Percentiles rank a stretch among this genome's conserved stretches.
phyloP scores from a whole-genome alignment of 2,888 invertebrate species.

The Sphaerophoria rueppellii region DNA sequence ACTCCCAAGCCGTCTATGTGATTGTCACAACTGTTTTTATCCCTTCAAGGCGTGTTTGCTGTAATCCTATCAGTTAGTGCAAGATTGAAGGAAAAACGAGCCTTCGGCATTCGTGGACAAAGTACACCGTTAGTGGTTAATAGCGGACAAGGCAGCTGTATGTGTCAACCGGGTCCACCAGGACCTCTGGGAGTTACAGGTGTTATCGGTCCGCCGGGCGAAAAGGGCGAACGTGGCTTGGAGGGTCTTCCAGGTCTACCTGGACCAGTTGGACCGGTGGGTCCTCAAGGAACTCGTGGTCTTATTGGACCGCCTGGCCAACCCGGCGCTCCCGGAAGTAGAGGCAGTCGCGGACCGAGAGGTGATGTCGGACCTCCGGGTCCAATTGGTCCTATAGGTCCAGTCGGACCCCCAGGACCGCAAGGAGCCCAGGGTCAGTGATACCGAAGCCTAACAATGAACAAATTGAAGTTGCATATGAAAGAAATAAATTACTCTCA shows the following conservation, averaged over 20 bases:
- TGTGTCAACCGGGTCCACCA: slow-evolving; percentile 57
- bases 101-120: slow-evolving; percentile 18
- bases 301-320: slow-evolving; percentile 46
- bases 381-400: slow-evolving; percentile 35
- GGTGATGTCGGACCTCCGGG: slow-evolving; percentile 53
- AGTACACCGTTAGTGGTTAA: background rate
- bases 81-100: background rate
- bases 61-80: background rate
- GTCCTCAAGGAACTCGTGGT: slow-evolving; percentile 47
- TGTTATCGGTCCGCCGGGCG: slow-evolving; percentile 41
- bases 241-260: slow-evolving; percentile 58
- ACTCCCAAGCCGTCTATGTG: too few species aligned
- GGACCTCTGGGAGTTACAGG: slow-evolving; percentile 40
- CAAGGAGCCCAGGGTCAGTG: slow-evolving; percentile 10
- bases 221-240: slow-evolving; percentile 59
- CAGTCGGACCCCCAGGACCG: slow-evolving; percentile 44
- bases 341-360: slow-evolving; percentile 45
- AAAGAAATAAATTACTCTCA: slow-evolving; percentile 19
- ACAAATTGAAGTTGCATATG: background rate
- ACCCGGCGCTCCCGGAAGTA: slow-evolving; percentile 40
- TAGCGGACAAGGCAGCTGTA: background rate
- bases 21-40: background rate
- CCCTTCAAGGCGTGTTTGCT: background rate
- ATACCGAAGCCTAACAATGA: background rate
- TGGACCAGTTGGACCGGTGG: slow-evolving; percentile 49